Evolutionary conservation across 2,113 vertebrate genomes (phyloP).

Genomic region (Grammomys dolichurus): DNA sequence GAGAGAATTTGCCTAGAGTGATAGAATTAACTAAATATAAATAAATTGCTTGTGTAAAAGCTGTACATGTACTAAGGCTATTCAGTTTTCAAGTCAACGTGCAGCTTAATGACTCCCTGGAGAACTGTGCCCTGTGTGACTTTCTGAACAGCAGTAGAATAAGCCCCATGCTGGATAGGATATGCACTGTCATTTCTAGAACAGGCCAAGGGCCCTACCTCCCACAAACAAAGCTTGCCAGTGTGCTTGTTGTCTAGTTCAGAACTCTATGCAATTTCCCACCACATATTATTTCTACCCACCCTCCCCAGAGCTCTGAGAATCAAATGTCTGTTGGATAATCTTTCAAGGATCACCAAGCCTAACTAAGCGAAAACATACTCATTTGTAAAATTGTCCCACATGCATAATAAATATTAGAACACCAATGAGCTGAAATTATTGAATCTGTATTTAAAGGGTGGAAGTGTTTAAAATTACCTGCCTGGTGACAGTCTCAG

Average conservation of each 20-base stretch:
- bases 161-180: neutral
- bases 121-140: neutral
- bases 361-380: constrained; percentile 22
- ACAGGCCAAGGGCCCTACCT: neutral
- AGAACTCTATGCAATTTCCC: neutral
- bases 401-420: constrained; percentile 50
- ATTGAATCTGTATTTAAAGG: constrained; percentile 67
- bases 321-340: constrained; percentile 12
- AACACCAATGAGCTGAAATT: constrained; percentile 61
- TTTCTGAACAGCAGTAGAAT: neutral
- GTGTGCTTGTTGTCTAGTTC: neutral
- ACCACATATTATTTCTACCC: constrained; percentile 21
- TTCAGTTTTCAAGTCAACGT: constrained; percentile 46
- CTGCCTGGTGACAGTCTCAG: constrained; percentile 58
- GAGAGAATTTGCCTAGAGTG: neutral
- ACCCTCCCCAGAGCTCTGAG: neutral
- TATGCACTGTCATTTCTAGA: neutral
- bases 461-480: constrained; percentile 60
- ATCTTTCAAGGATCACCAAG: constrained; percentile 26
- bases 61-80: neutral
- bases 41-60: constrained; percentile 46
- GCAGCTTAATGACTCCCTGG: neutral
- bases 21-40: constrained; percentile 20
- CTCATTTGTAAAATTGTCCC: constrained; percentile 54
- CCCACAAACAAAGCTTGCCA: neutral